Evolutionary conservation across 1,140 invertebrate genomes (phyloP), one percentile per base, ranked within the genome.

Genomic region (Leptestheria dahalacensis): DNA sequence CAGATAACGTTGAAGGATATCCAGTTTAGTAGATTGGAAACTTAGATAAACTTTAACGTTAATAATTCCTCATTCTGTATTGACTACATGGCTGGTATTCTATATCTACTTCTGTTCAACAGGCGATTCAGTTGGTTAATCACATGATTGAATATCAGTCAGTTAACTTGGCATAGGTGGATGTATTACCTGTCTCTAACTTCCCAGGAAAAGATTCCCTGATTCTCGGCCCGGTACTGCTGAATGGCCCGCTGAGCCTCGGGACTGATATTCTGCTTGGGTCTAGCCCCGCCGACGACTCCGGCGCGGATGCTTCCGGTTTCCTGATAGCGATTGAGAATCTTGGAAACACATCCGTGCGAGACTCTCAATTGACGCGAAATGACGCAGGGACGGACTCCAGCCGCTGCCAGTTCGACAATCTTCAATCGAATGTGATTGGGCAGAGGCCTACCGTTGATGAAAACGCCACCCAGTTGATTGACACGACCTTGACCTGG

Each of bases 141-240:
- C 20, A 15, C 23, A 18, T 47, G 11, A 1, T 47, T 47, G 11
- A 47, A 47, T n/a, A 47, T n/a, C 11, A 1, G 48, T 49, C 4
- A 23, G 48, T 23, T 23, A 49, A 49, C 6, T 6, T 23, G 23
- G 1, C 4, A 49, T 49, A 49, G 28, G 10, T 24, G n/a, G 21
- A 28, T 28, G 18, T 28, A 60, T 67, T 63, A 73, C 69, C 88
- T 86, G 69, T 96, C 91, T 64, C 92, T 79, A 68, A 97, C 97
- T 74, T 97, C 93, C 91, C 91, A 97, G 62, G 86, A 89, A 72
- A 94, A 97, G 66, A 97, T 92, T 54, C 87, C 88, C 26, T 92
- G 91, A 75, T 95, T 92, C 68, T 89, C 82, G 69, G 85, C 81
- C 74, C 92, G 93, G 68, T 95, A 82, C 66, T 93, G 85, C 71